Percentiles rank a stretch among this genome's conserved stretches.
Evolutionary conservation across 2,888 invertebrate species (phyloP).

Genomic region (Syrista parreyssii): DNA sequence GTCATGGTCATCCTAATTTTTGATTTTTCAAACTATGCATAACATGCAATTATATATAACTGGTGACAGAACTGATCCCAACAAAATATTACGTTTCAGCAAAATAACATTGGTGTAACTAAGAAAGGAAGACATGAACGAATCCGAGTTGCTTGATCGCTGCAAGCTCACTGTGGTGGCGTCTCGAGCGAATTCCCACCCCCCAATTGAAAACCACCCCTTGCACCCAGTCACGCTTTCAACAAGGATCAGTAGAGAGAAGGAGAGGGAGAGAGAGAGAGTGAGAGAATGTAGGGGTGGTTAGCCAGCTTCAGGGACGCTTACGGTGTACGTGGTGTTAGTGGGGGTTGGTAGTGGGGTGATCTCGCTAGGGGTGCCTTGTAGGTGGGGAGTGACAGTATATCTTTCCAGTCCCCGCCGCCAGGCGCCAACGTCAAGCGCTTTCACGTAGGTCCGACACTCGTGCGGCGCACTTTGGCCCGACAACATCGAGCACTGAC

Average conservation of each 20-base stretch:
- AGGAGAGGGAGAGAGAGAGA: no score
- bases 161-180: constrained; percentile 17
- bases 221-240: not conserved
- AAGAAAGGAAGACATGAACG: not conserved
- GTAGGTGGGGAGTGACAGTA: not conserved
- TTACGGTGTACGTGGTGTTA: constrained; percentile 23
- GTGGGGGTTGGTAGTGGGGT: constrained; percentile 1
- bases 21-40: no score
- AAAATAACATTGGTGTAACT: not conserved
- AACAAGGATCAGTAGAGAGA: not conserved
- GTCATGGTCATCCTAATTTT: no score
- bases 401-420: constrained; percentile 35
- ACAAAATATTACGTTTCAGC: not conserved
- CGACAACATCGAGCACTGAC: constrained; percentile 53
- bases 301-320: constrained; percentile 9
- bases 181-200: constrained; percentile 21
- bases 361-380: constrained; percentile 6
- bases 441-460: constrained; percentile 56
- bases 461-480: constrained; percentile 61
- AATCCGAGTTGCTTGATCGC: constrained; percentile 25
- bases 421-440: constrained; percentile 52
- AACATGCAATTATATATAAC: not conserved
- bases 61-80: not conserved
- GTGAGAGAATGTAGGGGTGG: not conserved
- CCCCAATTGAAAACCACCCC: constrained; percentile 3